Evolutionary conservation across 2,797 vertebrate species (phyloP).

Genomic region (Acanthurus leucopareius): DNA sequence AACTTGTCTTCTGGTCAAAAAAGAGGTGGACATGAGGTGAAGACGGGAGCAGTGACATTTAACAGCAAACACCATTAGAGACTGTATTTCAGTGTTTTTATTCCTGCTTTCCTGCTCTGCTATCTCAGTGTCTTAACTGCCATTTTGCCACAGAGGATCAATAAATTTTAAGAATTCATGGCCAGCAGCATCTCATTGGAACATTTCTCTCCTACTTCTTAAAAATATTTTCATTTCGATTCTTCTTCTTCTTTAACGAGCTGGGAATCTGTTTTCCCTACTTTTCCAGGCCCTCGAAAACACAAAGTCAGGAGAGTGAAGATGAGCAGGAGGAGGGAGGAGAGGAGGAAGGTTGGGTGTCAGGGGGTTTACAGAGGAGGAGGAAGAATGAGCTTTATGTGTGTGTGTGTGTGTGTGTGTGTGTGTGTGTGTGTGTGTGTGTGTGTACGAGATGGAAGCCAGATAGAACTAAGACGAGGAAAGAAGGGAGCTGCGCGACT

Average conservation of each 20-base stretch:
- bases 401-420: neutral
- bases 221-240: neutral
- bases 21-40: too few relatives aligned
- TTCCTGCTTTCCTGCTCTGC: too few relatives aligned
- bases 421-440: conserved; percentile 27
- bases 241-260: conserved; percentile 8
- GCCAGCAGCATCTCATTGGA: too few relatives aligned
- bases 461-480: conserved; percentile 49
- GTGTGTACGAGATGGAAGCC: conserved; percentile 41
- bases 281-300: conserved; percentile 16
- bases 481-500: conserved; percentile 44
- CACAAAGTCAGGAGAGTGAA: conserved; percentile 3
- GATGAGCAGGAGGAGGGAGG: conserved; percentile 29
- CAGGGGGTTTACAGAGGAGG: conserved; percentile 16
- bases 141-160: neutral
- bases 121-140: neutral
- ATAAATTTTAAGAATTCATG: neutral
- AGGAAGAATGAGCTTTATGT: conserved; percentile 10
- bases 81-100: too few relatives aligned
- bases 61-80: too few relatives aligned
- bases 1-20: too few relatives aligned
- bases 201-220: neutral
- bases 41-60: too few relatives aligned
- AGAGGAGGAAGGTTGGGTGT: conserved; percentile 16
- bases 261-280: conserved; percentile 19